Evolutionary conservation across 2,888 invertebrate genomes (phyloP).

Genomic region (Eretmocerus hayati): DNA sequence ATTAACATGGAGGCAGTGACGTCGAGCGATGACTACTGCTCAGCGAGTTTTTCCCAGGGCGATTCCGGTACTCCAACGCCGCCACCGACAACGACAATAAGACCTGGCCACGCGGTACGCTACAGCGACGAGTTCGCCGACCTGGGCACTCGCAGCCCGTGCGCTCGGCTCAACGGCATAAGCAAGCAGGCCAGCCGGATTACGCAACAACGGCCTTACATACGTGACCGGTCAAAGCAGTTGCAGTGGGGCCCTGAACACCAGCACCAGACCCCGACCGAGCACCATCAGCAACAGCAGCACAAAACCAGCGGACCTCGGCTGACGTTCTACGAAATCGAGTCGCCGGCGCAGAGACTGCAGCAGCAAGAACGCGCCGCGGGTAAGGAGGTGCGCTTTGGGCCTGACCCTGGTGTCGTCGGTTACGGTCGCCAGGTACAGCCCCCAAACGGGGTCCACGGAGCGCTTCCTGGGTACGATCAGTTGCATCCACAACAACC

Average conservation of each 20-base stretch:
- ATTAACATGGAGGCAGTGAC: slow-evolving; percentile 51
- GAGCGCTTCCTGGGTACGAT: too few species aligned
- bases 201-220: slow-evolving; percentile 25
- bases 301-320: slow-evolving; percentile 17
- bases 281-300: not conserved
- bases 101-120: too few species aligned
- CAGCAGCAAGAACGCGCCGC: not conserved
- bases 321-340: slow-evolving; percentile 38
- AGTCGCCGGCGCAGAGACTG: slow-evolving; percentile 25
- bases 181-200: slow-evolving; percentile 24
- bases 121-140: not conserved
- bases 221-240: slow-evolving; percentile 35
- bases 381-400: not conserved
- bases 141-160: slow-evolving; percentile 22
- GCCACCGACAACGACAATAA: too few species aligned
- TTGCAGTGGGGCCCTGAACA: slow-evolving; percentile 40
- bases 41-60: slow-evolving; percentile 30
- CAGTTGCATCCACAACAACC: not conserved
- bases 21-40: slow-evolving; percentile 47
- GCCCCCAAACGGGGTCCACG: too few species aligned
- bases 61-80: slow-evolving; percentile 35
- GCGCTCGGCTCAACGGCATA: slow-evolving; percentile 29
- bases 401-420: too few species aligned
- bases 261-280: slow-evolving; percentile 33
- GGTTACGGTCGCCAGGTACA: not conserved